phyloP scores from a whole-genome alignment of 1,140 invertebrate species.

The Drosophila varians region DNA sequence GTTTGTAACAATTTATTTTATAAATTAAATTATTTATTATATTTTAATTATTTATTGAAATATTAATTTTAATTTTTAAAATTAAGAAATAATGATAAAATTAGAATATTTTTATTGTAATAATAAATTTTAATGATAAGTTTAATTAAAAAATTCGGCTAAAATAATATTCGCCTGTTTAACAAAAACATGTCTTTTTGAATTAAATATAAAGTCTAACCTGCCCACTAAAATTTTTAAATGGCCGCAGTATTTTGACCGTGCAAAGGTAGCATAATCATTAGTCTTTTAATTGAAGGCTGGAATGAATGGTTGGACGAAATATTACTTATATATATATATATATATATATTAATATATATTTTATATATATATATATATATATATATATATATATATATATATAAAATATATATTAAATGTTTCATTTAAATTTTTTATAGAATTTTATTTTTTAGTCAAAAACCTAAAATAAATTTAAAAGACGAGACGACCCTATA shows the following conservation, averaged over 20 bases:
- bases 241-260: conserved; percentile 87
- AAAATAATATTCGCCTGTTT: conserved; percentile 88
- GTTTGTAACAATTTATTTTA: conserved; percentile 80
- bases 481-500: conserved; percentile 86
- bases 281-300: conserved; percentile 87
- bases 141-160: conserved; percentile 87
- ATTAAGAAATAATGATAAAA: conserved; percentile 85
- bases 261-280: conserved; percentile 89
- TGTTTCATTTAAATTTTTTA: conserved; percentile 84
- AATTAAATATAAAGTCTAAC: conserved; percentile 86
- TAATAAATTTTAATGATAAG: conserved; percentile 71
- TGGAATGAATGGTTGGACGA: conserved; percentile 87
- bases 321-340: no score
- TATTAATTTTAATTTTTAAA: conserved; percentile 79
- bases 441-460: conserved; percentile 85
- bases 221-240: conserved; percentile 84
- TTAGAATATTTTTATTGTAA: conserved; percentile 84
- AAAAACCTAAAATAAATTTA: conserved; percentile 87
- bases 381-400: no score
- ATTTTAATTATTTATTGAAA: conserved; percentile 84
- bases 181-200: conserved; percentile 90
- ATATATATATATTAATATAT: no score
- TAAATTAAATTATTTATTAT: conserved; percentile 78
- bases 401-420: no score
- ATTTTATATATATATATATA: no score